phyloP scores from a whole-genome alignment of 2,113 vertebrate genomes.

The Callospermophilus lateralis region DNA sequence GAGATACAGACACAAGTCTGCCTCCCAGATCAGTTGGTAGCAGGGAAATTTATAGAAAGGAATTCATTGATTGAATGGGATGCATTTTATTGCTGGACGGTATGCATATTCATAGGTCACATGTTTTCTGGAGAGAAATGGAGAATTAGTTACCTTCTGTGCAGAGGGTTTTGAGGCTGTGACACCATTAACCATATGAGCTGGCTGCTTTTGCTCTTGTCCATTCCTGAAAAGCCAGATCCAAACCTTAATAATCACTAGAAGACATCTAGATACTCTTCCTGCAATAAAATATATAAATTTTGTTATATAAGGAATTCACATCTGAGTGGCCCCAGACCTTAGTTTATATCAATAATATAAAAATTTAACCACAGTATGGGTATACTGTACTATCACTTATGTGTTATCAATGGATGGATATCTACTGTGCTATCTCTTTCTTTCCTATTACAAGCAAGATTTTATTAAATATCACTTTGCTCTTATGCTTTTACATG shows the following conservation, averaged over 20 bases:
- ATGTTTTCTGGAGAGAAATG: too few species aligned
- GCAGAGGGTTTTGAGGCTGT: neutral
- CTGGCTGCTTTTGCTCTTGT: neutral
- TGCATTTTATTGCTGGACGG: too few species aligned
- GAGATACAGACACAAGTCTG: neutral
- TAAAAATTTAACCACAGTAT: neutral
- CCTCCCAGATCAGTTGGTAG: too few species aligned
- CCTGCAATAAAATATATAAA: neutral
- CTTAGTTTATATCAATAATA: neutral
- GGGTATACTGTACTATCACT: fast-evolving
- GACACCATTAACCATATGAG: neutral
- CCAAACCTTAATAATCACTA: neutral
- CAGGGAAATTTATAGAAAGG: neutral
- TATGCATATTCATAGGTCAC: neutral
- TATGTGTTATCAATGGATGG: neutral
- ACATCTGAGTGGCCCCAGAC: neutral
- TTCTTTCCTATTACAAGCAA: neutral
- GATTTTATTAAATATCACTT: neutral
- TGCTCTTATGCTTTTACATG: neutral
- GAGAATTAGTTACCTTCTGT: neutral
- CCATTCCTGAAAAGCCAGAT: too few species aligned
- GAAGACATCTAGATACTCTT: neutral
- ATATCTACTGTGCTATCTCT: neutral
- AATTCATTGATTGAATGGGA: too few species aligned
- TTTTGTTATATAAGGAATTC: neutral